Evolutionary conservation across 2,888 invertebrate species (phyloP).

Genomic region (Congeria kusceri): DNA sequence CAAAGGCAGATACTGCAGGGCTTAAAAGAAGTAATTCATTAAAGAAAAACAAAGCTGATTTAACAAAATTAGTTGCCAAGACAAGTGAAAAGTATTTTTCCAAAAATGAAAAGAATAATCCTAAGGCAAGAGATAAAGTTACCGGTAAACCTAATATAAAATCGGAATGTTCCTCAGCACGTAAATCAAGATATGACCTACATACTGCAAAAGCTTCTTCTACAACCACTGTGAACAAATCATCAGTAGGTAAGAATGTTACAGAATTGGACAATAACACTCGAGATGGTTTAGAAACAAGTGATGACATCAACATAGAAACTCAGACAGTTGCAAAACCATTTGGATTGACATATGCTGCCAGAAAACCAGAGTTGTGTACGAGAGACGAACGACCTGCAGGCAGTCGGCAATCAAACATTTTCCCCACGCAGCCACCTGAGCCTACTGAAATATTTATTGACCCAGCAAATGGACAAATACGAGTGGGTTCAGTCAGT

Average conservation of each 20-base stretch:
- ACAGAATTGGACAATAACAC: neutral
- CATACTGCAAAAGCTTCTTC: neutral
- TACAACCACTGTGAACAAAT: neutral
- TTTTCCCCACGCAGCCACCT: conserved; percentile 35
- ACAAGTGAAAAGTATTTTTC: neutral
- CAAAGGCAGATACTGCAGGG: neutral
- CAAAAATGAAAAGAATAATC: neutral
- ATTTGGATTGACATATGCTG: conserved; percentile 7
- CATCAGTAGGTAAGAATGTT: neutral
- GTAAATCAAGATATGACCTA: neutral
- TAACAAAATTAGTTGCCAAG: conserved; percentile 18
- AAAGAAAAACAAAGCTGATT: conserved; percentile 23
- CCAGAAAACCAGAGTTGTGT: conserved; percentile 21
- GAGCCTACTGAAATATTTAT: conserved; percentile 52
- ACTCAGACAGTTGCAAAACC: neutral
- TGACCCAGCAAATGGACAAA: conserved; percentile 48
- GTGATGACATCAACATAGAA: neutral
- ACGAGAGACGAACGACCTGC: neutral
- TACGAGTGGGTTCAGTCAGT: conserved; percentile 34
- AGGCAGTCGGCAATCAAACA: neutral
- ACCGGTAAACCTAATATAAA: neutral
- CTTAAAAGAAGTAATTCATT: conserved; percentile 24
- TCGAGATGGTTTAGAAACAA: neutral
- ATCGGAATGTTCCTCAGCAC: neutral
- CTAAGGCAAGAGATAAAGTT: neutral